Evolutionary conservation across 2,113 vertebrate species (phyloP), one percentile per base, ranked within the genome.

Genomic region (Taurulus bubalis): DNA sequence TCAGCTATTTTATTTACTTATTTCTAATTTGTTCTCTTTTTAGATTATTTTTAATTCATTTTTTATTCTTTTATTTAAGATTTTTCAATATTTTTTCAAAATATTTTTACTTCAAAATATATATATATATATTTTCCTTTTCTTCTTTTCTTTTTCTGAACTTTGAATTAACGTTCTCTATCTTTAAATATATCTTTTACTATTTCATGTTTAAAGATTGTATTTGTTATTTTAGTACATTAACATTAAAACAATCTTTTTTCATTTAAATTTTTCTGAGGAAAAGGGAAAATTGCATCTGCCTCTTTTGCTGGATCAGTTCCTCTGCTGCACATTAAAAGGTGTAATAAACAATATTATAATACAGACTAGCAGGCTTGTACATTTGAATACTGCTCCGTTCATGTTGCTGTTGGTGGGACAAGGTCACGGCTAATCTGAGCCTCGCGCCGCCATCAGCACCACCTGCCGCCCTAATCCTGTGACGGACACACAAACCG

Each of bases 351-450:
- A 38, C 24, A 2, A n/a, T n/a, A 7, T 58, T 14, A 22, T 49
- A 49, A 49, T 49, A 49, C 16, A 24, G 51, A 53, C 8, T 40
- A n/a, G n/a, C n/a, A n/a, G n/a, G n/a, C n/a, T n/a, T n/a, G n/a
- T n/a, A n/a, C n/a, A 38, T 38, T 38, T 38, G 36, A 38, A 38
- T 38, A 38, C n/a, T n/a, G n/a, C 32, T 32, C n/a, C n/a, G 38
- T 38, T 38, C 38, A 38, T 38, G 6, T 45, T n/a, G 45, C 14
- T 6, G 28, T 24, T 66, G 15, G 40, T 14, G 8, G 30, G 18
- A 69, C 18, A 69, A 89, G 86, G 85, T 93, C 90, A 89, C 14
- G 8, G 67, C 73, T 91, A 85, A 92, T 91, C 89, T 88, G 79
- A 42, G 49, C 64, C 32, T 59, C 58, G 0, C 42, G 16, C 26